Percentiles rank a stretch among this genome's conserved stretches.
These are phyloP conservation scores for Oligia latruncula DNA, from an alignment of 2,888 invertebrate genomes.

Conservation along the genomic window DNA sequence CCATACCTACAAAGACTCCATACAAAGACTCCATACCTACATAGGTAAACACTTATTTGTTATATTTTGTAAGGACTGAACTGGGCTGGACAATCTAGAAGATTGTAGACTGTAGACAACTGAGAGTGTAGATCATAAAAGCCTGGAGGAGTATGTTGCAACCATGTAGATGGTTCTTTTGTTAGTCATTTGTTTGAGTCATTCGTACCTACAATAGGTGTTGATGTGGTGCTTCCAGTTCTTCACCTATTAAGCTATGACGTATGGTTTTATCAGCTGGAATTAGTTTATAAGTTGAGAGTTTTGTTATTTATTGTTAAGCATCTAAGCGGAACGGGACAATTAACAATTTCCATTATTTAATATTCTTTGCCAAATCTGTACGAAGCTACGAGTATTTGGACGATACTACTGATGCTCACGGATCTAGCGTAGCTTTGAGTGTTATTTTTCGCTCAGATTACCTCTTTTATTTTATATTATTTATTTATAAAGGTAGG, in stretches of 20 bases:
- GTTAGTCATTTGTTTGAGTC: neutral
- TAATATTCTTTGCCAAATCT: neutral
- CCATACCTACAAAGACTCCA: neutral
- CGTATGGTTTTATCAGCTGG: neutral
- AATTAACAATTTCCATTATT: neutral
- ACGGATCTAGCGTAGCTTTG: neutral
- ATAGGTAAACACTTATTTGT: neutral
- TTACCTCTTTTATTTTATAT: neutral
- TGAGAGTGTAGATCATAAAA: neutral
- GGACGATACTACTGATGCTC: neutral
- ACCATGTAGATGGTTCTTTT: neutral
- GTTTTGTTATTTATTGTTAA: neutral
- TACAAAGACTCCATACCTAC: neutral
- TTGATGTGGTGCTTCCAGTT: no score
- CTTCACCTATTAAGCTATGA: neutral
- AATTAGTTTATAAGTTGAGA: neutral
- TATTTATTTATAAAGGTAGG: no score
- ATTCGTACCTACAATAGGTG: neutral
- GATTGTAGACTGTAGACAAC: neutral
- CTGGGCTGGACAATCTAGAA: neutral
- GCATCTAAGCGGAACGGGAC: neutral
- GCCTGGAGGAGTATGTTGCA: neutral
- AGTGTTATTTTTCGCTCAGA: neutral
- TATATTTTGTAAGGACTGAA: neutral
- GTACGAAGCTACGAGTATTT: neutral